These are phyloP conservation scores for Dasypogon diadema DNA, from an alignment of 2,888 invertebrate species.

Conservation along the genomic window DNA sequence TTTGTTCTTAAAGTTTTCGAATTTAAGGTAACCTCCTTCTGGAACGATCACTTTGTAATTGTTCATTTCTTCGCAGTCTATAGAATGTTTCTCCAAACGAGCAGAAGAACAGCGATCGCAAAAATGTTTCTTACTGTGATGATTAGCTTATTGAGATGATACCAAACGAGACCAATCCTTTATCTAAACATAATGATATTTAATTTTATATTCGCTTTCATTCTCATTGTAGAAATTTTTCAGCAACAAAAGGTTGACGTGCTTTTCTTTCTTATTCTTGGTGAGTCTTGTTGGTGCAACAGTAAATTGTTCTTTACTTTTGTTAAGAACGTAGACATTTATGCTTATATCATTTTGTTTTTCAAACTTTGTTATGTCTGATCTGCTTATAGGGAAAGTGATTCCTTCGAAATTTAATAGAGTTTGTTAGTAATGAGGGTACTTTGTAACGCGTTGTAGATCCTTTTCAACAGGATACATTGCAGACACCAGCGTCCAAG, in stretches of 20 bases:
- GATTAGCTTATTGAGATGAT: constrained; percentile 11
- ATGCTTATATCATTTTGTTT: too few relatives aligned
- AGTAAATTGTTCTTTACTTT: constrained; percentile 2
- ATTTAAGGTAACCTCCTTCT: constrained; percentile 11
- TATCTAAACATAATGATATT: constrained; percentile 44
- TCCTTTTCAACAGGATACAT: background rate
- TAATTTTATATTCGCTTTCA: background rate
- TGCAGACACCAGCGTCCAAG: constrained; percentile 12
- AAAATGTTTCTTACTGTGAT: constrained; percentile 23
- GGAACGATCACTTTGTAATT: constrained; percentile 29
- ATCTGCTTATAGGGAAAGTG: too few relatives aligned
- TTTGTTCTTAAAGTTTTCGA: constrained; percentile 35
- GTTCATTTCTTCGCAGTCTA: constrained; percentile 28
- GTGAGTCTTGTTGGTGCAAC: constrained; percentile 28
- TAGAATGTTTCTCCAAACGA: constrained; percentile 7
- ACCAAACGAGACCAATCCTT: constrained; percentile 27
- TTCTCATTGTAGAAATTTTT: constrained; percentile 4
- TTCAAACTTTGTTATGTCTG: too few relatives aligned
- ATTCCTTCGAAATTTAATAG: too few relatives aligned
- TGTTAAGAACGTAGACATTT: constrained; percentile 19
- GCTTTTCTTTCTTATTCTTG: constrained; percentile 16
- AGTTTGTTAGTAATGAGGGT: constrained; percentile 32
- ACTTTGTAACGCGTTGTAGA: background rate
- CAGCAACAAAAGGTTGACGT: constrained; percentile 13
- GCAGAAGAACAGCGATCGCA: constrained; percentile 20